Evolutionary conservation across 1,140 invertebrate species (phyloP).

Genomic region (Tetraneura akinire): DNA sequence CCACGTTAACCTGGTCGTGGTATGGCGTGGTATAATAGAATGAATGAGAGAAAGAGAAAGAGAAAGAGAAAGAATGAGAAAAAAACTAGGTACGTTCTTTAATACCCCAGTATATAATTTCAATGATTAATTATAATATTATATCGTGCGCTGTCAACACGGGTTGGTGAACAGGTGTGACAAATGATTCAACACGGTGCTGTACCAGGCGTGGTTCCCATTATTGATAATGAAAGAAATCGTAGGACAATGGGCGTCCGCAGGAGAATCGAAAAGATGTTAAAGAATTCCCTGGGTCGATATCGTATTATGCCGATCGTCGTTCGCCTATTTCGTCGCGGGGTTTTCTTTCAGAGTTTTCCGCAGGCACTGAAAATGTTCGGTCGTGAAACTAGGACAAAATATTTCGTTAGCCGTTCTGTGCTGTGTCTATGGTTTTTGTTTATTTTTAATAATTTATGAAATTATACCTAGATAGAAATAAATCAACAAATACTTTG

Average conservation of each 20-base stretch:
- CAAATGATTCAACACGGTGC: constrained; percentile 50
- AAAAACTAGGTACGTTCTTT: no score
- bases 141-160: constrained; percentile 27
- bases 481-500: no score
- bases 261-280: neutral
- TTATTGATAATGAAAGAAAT: constrained; percentile 47
- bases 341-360: neutral
- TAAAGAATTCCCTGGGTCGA: neutral
- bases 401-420: neutral
- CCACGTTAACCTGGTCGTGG: no score
- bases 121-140: constrained; percentile 40
- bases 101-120: no score
- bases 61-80: no score
- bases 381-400: neutral
- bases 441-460: no score
- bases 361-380: neutral
- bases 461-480: no score
- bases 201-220: constrained; percentile 25
- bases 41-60: no score
- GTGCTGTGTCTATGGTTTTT: no score
- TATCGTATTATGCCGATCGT: neutral
- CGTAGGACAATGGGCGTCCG: neutral
- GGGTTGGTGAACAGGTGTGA: constrained; percentile 45
- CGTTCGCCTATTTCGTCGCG: neutral
- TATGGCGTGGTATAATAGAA: neutral